Conservation (phyloP, 2,113 vertebrate species). For the Carassius auratus region DNA sequence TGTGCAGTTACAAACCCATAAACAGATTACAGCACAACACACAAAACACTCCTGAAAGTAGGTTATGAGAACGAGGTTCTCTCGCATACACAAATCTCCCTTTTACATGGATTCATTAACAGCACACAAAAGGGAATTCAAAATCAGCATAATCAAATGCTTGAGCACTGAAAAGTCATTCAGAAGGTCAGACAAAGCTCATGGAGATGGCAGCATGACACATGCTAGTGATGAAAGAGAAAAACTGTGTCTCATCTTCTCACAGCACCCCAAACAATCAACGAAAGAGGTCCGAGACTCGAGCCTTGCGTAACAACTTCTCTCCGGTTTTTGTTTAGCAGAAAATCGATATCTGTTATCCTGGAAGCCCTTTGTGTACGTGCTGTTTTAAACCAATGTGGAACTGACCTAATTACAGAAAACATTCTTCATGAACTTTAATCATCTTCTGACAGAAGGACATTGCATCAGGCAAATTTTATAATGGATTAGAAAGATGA, state of each 20-base stretch:
- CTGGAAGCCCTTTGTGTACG: background rate
- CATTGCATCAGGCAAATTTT: background rate
- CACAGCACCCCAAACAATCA: background rate
- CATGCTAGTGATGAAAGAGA: background rate
- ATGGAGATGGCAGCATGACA: background rate
- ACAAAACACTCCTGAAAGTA: constrained; percentile 1
- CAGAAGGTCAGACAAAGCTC: background rate
- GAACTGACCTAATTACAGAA: constrained; percentile 7
- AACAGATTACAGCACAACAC: background rate
- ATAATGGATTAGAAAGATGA: background rate
- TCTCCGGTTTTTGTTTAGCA: background rate
- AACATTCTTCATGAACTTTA: background rate
- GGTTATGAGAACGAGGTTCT: constrained; percentile 17
- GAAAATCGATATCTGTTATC: constrained; percentile 11
- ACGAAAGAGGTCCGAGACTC: background rate
- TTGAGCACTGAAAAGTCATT: background rate
- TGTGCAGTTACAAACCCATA: background rate
- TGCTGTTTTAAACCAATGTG: background rate
- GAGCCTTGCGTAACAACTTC: background rate
- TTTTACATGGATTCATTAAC: constrained; percentile 26
- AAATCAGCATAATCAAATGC: background rate
- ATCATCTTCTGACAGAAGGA: background rate
- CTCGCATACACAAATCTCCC: constrained; percentile 17
- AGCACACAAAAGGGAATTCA: constrained; percentile 15
- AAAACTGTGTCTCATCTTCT: background rate